These are phyloP conservation scores for Melitaea cinxia DNA, from an alignment of 1,140 invertebrate species.

Conservation along the genomic window DNA sequence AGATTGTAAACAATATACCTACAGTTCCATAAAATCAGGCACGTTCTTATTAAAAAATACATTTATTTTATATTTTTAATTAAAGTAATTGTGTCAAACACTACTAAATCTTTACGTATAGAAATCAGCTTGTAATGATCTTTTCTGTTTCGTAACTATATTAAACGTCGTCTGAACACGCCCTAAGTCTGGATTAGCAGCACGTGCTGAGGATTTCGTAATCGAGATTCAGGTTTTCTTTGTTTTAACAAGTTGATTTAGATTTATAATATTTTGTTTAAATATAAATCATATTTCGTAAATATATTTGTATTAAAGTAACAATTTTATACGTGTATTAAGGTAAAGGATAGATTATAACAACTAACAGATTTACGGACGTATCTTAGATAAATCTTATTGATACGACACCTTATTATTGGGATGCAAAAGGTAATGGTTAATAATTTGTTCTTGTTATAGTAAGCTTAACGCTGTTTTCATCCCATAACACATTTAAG, in stretches of 20 bases:
- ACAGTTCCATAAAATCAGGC: not conserved
- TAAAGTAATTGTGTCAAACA: not conserved
- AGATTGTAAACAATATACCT: not conserved
- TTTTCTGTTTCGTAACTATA: constrained; percentile 3
- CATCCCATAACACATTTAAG: not conserved
- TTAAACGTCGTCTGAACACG: constrained; percentile 9
- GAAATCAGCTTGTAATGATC: not conserved
- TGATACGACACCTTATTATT: constrained; percentile 15
- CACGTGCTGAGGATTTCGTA: constrained; percentile 63
- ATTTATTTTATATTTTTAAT: not conserved
- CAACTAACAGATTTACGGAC: not conserved
- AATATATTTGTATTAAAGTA: not conserved
- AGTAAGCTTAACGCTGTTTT: constrained; percentile 13
- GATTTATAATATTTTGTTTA: constrained; percentile 9
- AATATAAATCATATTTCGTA: constrained; percentile 8
- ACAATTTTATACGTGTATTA: not conserved
- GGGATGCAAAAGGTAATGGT: not conserved
- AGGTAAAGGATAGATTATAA: not conserved
- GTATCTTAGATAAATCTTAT: constrained; percentile 18
- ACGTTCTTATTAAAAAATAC: not conserved
- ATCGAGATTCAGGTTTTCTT: constrained; percentile 41
- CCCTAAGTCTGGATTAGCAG: constrained; percentile 38
- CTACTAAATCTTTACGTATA: not conserved
- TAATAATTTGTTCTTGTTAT: constrained; percentile 10
- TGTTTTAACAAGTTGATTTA: constrained; percentile 34